These are phyloP conservation scores for Merluccius polli DNA, from an alignment of 2,797 vertebrate genomes.

Conservation along the genomic window DNA sequence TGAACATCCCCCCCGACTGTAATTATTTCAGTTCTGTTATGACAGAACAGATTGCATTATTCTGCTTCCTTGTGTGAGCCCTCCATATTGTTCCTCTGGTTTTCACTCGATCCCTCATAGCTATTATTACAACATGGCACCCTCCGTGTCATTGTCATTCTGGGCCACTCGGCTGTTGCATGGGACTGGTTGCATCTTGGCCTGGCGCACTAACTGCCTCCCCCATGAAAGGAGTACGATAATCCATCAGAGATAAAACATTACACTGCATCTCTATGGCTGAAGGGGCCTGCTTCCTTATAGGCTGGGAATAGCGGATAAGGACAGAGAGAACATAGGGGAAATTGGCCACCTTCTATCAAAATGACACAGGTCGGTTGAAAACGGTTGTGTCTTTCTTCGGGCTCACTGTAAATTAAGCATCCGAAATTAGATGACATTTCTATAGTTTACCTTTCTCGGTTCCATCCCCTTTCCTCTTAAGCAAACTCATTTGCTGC, in stretches of 20 bases:
- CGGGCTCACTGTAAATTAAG: background rate
- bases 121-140: conserved; percentile 55
- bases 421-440: conserved; percentile 43
- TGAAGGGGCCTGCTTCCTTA: conserved; percentile 28
- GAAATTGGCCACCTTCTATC: conserved; percentile 42
- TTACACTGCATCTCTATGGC: conserved; percentile 34
- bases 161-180: conserved; percentile 23
- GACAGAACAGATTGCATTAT: conserved; percentile 65
- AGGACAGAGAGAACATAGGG: conserved; percentile 26
- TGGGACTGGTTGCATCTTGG: conserved; percentile 32
- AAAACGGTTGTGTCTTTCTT: conserved; percentile 47
- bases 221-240: conserved; percentile 34
- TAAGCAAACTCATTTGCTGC: conserved; percentile 42
- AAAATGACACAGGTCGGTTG: conserved; percentile 52
- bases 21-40: conserved; percentile 67
- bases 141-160: conserved; percentile 61
- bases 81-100: conserved; percentile 37
- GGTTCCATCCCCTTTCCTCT: conserved; percentile 33
- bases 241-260: conserved; percentile 57
- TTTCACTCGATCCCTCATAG: conserved; percentile 23
- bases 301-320: conserved; percentile 32
- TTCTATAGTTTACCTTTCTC: conserved; percentile 43
- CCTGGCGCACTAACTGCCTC: conserved; percentile 35
- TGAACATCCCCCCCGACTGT: conserved; percentile 43
- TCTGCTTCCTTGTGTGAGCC: conserved; percentile 59